phyloP scores from a whole-genome alignment of 2,113 vertebrate genomes.

The Ophthalmolycus amberensis region DNA sequence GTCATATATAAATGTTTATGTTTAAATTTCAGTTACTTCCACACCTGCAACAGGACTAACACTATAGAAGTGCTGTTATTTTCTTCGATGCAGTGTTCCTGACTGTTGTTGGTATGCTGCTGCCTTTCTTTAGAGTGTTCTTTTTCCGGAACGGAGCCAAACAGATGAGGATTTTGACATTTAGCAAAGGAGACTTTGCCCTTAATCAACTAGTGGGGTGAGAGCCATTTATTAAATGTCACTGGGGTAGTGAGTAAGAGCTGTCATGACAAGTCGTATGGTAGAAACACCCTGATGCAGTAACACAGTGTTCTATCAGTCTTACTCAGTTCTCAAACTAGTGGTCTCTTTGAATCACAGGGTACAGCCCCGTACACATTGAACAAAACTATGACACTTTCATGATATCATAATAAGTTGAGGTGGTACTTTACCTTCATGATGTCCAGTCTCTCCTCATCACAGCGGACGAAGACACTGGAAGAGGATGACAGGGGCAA shows the following conservation, averaged over 20 bases:
- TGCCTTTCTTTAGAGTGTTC: constrained; percentile 7
- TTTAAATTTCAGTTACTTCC: not conserved
- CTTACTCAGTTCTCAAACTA: not conserved
- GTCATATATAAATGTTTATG: too few species aligned
- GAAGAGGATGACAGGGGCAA: constrained; percentile 96
- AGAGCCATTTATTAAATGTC: constrained; percentile 71
- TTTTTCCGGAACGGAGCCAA: constrained; percentile 24
- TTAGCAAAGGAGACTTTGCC: constrained; percentile 57
- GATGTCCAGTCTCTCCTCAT: constrained; percentile 97
- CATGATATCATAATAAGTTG: not conserved
- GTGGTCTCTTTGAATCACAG: not conserved
- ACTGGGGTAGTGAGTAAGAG: constrained; percentile 63
- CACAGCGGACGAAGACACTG: constrained; percentile 97
- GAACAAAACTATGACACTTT: not conserved
- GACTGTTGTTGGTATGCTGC: not conserved
- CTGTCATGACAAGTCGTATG: constrained; percentile 7
- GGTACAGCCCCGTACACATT: not conserved
- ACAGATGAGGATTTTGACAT: constrained; percentile 69
- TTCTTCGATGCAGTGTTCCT: not conserved
- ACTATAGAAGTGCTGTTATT: not conserved
- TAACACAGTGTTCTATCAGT: not conserved
- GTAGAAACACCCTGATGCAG: constrained; percentile 1
- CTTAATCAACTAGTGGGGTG: constrained; percentile 58
- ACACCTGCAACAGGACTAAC: too few species aligned
- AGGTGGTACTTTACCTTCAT: constrained; percentile 90